A percentile compares a stretch with the other conserved stretches of the same genome.
These are phyloP conservation scores for Trachymyrmex septentrionalis DNA, from an alignment of 1,140 invertebrate genomes.

Conservation along the genomic window DNA sequence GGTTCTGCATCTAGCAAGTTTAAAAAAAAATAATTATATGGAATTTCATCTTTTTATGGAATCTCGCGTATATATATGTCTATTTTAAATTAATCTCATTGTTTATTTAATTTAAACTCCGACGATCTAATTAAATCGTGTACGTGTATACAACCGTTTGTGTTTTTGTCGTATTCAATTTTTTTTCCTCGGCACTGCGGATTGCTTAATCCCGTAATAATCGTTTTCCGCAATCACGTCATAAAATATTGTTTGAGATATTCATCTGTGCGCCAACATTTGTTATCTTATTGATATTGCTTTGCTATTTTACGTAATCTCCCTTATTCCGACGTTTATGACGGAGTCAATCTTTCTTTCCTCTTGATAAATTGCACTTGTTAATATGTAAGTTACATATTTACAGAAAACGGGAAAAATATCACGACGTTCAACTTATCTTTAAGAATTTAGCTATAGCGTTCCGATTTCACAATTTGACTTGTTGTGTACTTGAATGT, in stretches of 20 bases:
- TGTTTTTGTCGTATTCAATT: not conserved
- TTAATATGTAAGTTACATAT: not conserved
- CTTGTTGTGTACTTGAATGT: not conserved
- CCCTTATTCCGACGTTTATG: constrained; percentile 14
- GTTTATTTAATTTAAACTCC: too few relatives aligned
- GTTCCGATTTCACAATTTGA: not conserved
- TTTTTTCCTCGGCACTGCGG: not conserved
- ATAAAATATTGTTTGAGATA: constrained; percentile 36
- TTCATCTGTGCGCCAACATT: not conserved
- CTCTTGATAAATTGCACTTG: not conserved
- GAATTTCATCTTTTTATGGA: too few relatives aligned
- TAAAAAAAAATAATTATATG: too few relatives aligned
- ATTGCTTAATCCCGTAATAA: constrained; percentile 1
- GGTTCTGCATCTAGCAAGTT: too few relatives aligned
- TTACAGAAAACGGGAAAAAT: not conserved
- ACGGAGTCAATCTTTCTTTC: not conserved
- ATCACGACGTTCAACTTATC: not conserved
- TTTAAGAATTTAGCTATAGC: not conserved
- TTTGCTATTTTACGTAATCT: constrained; percentile 36
- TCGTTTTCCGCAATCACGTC: not conserved
- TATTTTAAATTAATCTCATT: too few relatives aligned
- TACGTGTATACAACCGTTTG: not conserved
- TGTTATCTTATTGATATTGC: constrained; percentile 44
- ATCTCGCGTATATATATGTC: too few relatives aligned
- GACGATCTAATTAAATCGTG: too few relatives aligned